These are phyloP conservation scores for Colletes gigas DNA, from an alignment of 1,140 invertebrate species.

Conservation along the genomic window DNA sequence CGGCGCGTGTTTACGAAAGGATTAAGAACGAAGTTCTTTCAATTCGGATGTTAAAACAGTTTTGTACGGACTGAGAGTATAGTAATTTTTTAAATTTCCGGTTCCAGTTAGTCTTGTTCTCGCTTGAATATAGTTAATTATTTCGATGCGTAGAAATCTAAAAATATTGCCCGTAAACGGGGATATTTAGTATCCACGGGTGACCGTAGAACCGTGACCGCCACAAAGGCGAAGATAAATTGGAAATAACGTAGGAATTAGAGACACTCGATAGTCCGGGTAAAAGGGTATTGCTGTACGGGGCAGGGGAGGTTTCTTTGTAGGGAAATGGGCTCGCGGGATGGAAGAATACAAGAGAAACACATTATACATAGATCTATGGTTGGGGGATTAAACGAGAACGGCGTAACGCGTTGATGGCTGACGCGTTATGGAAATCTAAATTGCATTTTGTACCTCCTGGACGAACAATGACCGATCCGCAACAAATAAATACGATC, in stretches of 20 bases:
- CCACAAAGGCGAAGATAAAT: constrained; percentile 4
- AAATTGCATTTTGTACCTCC: not conserved
- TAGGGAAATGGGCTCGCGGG: constrained; percentile 4
- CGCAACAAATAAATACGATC: too few relatives aligned
- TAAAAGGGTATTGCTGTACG: constrained; percentile 32
- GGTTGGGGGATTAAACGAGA: not conserved
- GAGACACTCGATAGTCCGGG: not conserved
- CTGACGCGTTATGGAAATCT: not conserved
- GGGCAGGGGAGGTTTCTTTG: not conserved
- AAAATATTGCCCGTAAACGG: too few relatives aligned
- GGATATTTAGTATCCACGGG: too few relatives aligned
- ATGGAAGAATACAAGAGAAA: constrained; percentile 1
- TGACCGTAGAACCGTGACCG: not conserved
- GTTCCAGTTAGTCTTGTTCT: too few relatives aligned
- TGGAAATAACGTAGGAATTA: constrained; percentile 26
- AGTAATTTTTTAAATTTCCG: too few relatives aligned
- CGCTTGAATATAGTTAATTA: too few relatives aligned
- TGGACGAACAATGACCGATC: not conserved
- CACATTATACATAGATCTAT: constrained; percentile 11
- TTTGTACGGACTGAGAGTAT: too few relatives aligned
- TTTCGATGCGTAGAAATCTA: too few relatives aligned
- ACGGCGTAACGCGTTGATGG: not conserved
- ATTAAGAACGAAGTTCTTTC: too few relatives aligned
- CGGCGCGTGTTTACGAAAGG: too few relatives aligned
- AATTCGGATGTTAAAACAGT: too few relatives aligned